Conservation (phyloP, 2,113 vertebrate genomes). For the Gadus macrocephalus region DNA sequence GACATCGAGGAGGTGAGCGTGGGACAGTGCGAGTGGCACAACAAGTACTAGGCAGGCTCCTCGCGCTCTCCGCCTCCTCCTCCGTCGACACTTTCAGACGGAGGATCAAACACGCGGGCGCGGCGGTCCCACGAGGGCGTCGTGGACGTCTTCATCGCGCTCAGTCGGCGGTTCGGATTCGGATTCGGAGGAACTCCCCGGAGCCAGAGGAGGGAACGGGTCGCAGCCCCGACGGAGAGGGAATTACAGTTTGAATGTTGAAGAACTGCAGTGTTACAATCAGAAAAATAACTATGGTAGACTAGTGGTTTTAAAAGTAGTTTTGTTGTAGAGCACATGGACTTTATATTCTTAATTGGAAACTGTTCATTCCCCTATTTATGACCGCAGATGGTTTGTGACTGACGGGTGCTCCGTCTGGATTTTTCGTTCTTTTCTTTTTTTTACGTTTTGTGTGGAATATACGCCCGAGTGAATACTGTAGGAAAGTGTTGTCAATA, state of each 20-base stretch:
- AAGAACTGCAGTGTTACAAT: constrained; percentile 60
- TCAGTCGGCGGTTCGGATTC: not conserved
- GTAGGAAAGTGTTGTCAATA: not conserved
- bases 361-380: constrained; percentile 39
- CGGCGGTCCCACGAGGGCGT: not conserved
- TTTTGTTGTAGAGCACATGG: constrained; percentile 47
- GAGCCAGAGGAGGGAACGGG: too few species aligned
- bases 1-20: constrained; percentile 92
- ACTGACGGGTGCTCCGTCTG: constrained; percentile 53
- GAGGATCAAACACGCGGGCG: constrained; percentile 1
- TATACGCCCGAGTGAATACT: constrained; percentile 22
- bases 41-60: constrained; percentile 64
- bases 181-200: too few species aligned
- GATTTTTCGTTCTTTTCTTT: constrained; percentile 37
- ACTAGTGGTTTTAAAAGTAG: constrained; percentile 51
- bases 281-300: constrained; percentile 37
- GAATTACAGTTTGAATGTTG: constrained; percentile 34
- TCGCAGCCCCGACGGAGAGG: constrained; percentile 18
- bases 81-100: constrained; percentile 20
- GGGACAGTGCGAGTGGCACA: constrained; percentile 74
- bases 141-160: constrained; percentile 9
- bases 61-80: constrained; percentile 5
- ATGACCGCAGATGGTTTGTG: constrained; percentile 37
- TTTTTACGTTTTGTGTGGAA: constrained; percentile 34
- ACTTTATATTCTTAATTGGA: constrained; percentile 42